Evolutionary conservation across 2,888 invertebrate genomes (phyloP), one percentile per base, ranked within the genome.

Genomic region (Meteorus cinctellus): DNA sequence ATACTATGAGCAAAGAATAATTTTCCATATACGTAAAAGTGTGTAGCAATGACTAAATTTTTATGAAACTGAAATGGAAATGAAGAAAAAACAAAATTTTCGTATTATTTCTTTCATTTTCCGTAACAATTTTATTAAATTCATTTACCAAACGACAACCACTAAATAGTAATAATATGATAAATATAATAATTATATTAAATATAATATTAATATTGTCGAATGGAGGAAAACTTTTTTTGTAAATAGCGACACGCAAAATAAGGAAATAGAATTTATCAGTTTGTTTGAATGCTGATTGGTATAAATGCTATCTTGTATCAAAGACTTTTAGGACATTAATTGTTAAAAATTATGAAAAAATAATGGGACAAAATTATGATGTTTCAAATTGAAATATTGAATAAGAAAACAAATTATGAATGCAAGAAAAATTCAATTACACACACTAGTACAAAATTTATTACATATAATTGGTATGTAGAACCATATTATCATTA

Each of bases 281-380:
- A 41, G 72, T 74, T 77, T 75, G 51, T 78, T 76, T 77, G 69
- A 77, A 73, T 74, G 67, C 55, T 19, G 24, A 73, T 77, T 79
- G 36, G 63, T 75, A 48, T 63, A 77, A 79, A 77, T 76, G 76
- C 78, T 79, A 77, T 77, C 74, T 76, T 83, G 81, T 80, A 79
- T 84, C 82, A 81, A 83, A 85, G 82, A 84, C 77, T 83, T 82
- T 68, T 81, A 80, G 81, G 69, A 78, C 73, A 55, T 69, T 70
- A 59, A 76, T 74, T 76, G 76, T 78, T 77, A 63, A 75, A 68
- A 78, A 74, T 19, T 48, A 55, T 41, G 27, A 62, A 62, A n/a
- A 55, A 70, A 31, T 55, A n/a, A 69, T 48, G 16, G 24, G 66
- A 36, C 41, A 41, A 27, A 66, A 66, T 68, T 68, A 59, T 73